Base-by-base conservation (phyloP, 2,888 invertebrate genomes). In the Helleia helle region DNA sequence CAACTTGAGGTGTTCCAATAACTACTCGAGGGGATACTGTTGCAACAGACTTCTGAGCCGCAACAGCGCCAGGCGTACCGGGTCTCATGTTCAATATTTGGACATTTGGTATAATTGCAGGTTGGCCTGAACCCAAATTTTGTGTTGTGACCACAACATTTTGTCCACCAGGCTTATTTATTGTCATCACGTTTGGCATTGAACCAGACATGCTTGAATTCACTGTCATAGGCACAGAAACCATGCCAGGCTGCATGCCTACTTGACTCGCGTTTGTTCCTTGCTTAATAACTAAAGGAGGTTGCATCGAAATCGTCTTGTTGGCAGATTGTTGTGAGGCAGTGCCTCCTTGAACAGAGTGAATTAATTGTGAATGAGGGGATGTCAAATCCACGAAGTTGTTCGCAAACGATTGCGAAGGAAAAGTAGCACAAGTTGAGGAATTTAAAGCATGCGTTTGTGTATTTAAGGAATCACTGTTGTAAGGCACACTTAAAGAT, bases 81-180 rank as follows among this genome's bases (percentile, higher is more conserved):
- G 93, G 91, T 54, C 94, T 88, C 87, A 93, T 93, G 74, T 94
- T 95, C 55, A 95, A 87, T 65, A 95, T 93, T 77, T 93, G 93
- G 60, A 95, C 93, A 79, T 93, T 93, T 41, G 91, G 91, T 51
- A 91, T 74, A 43, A 88, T 86, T 3, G 86, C 84, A 52, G 89
- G 89, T 56, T 91, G 89, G 46, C 80, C 86, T 55, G 87, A 87
- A 47, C 90, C 87, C 50, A 89, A 70, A 55, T 87, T 86, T 62
- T 88, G 89, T 56, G 89, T 85, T 48, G 88, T 87, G 49, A 86
- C 86, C 14, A 86, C 81, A 5, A 79, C 79, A 57, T 77, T 81
- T 53, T 85, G 86, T 42, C 76, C 81, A 50, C 80, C 74, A 47
- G 83, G 83, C 73, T 90, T 90, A 58, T 88, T 87, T 65, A 90